phyloP scores from a whole-genome alignment of 2,113 vertebrate genomes.

The Tragelaphus buxtoni region DNA sequence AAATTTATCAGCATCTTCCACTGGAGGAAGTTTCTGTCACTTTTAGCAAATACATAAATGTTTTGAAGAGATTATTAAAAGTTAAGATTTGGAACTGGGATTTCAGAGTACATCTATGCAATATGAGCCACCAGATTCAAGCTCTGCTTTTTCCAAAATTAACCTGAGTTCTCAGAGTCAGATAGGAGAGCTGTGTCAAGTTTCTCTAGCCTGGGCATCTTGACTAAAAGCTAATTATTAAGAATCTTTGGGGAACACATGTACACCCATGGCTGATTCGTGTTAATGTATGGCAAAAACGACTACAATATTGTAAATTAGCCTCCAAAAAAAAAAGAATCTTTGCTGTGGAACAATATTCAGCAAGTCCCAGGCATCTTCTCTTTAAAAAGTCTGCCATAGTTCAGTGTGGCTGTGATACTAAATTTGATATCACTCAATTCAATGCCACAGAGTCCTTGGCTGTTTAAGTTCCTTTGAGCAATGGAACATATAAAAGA shows the following conservation, averaged over 20 bases:
- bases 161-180: not conserved
- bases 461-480: not conserved
- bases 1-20: not conserved
- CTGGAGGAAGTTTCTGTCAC: not conserved
- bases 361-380: not conserved
- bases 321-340: not conserved
- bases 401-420: not conserved
- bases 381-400: not conserved
- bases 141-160: not conserved
- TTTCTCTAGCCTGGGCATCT: not conserved
- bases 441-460: not conserved
- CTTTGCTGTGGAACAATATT: not conserved
- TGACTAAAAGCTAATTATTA: not conserved
- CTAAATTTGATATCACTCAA: not conserved
- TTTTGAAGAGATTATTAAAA: not conserved
- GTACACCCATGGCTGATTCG: not conserved
- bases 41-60: not conserved
- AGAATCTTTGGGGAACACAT: not conserved
- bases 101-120: not conserved
- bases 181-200: not conserved
- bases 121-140: not conserved
- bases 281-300: not conserved
- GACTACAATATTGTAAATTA: not conserved
- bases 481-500: not conserved
- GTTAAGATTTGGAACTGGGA: not conserved